Percentiles rank a stretch among this genome's conserved stretches.
Conservation (phyloP, 2,113 vertebrate genomes). For the Oxyura jamaicensis region DNA sequence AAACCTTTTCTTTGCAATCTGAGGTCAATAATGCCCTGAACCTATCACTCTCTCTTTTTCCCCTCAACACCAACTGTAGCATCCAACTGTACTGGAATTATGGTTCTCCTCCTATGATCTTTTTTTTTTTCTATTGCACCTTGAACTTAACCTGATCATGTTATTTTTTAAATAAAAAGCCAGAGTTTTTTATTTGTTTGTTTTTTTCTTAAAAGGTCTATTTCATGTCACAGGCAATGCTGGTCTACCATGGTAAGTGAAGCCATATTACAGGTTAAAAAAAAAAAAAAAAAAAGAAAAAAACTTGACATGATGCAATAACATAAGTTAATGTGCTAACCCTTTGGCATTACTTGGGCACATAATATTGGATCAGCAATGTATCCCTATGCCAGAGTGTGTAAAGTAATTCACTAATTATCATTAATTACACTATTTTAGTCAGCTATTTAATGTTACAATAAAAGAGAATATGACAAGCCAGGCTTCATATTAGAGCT, state of each 20-base stretch:
- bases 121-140: neutral
- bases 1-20: neutral
- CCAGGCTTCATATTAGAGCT: neutral
- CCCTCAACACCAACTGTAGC: neutral
- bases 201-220: neutral
- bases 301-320: neutral
- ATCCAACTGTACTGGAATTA: neutral
- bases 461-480: neutral
- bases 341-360: neutral
- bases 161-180: neutral
- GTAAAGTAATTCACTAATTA: constrained; percentile 16
- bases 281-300: neutral
- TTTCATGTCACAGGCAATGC: neutral
- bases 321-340: neutral
- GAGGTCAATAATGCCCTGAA: neutral
- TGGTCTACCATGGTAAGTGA: neutral
- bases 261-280: neutral
- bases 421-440: neutral
- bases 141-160: neutral
- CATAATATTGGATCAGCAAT: neutral
- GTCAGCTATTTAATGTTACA: neutral
- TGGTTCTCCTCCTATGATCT: neutral
- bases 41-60: neutral
- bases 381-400: neutral
- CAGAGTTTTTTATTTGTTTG: neutral